Evolutionary conservation across 2,888 invertebrate genomes (phyloP), one percentile per base, ranked within the genome.

Genomic region (Oxytorus armatus): DNA sequence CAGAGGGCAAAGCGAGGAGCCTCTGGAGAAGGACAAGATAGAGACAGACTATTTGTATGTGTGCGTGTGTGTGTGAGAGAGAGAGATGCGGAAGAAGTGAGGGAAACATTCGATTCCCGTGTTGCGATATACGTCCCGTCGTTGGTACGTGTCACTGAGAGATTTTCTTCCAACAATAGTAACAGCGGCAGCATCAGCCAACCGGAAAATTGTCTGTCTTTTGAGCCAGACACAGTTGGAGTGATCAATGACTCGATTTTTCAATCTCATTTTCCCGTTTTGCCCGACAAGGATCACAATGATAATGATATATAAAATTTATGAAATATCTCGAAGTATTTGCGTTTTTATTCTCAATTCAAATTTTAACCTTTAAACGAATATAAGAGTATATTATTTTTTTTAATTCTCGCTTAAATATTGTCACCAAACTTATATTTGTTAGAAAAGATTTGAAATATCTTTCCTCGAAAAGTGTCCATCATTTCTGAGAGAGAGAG

Each of bases 101-200:
- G n/a, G 53, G 72, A 61, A 55, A 73, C 68, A 77, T 68, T 77
- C 39, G 77, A 68, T 80, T 80, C 68, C 25, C 16, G 61, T 42
- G 53, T n/a, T 55, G 47, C 55, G 72, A 80, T 68, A 55, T 73
- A 80, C 59, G 55, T 49, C 42, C 21, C 25, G n/a, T 76, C 70
- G 53, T 59, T 44, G 51, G 70, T 76, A 61, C 76, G 66, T 68
- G 76, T 79, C 42, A 70, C 70, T 69, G 55, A 51, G 65, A 66
- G 47, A 79, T 75, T 76, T 79, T 47, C 18, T 57, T 57, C 33
- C 16, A 66, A 76, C 57, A 53, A 66, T 44, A 59, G 44, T 53
- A 65, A 59, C 65, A 36, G 51, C 53, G 57, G 57, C 23, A 21
- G 55, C 44, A 29, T 39, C 47, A 53, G 59, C 33, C 33, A 66